Base-by-base conservation (phyloP, 2,113 vertebrate species). In the Morone chrysops region DNA sequence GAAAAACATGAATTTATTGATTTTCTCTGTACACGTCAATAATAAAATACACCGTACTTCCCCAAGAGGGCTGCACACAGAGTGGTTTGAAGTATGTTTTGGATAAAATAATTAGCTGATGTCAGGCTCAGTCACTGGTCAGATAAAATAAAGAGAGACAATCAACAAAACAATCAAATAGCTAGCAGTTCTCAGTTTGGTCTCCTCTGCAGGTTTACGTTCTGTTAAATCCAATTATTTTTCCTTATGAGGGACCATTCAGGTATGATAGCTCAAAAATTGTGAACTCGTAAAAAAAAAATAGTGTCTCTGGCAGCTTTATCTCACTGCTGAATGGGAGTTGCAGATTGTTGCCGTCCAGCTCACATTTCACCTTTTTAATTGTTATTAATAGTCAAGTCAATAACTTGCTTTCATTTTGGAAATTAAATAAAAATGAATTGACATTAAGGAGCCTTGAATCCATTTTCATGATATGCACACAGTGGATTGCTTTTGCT, bases 1-100 rank as follows among this genome's bases (percentile, higher is more conserved):
- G 25, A 18, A 79, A 80, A 69, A 82, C 62, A 48, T 68, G 60
- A 70, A 77, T 84, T 22, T 81, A 87, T 90, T 75, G 84, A 93
- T 83, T 66, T 18, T 22, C 31, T 81, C 43, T 76, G 31, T 12
- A 25, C 43, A 51, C 73, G 20, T 36, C 41, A 40, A 70, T 79
- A 67, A 89, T 62, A 79, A 31, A 70, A 83, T 54, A 36, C 14
- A 13, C 77, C 76, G 2, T 62, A 48, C 13, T 41, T 73, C 62
- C 81, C 77, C 77, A 17, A n/a, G 25, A 38, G 53, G 57, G 13
- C 69, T 17, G 25, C 66, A 54, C 82, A 78, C 12, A 48, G 36
- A 69, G 40, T 12, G 13, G 31, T 51, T 68, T 78, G 67, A 78
- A 60, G 41, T 75, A 69, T 62, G 51, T 75, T 82, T 77, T 62